Evolutionary conservation across 2,113 vertebrate genomes (phyloP), one percentile per base, ranked within the genome.

Genomic region (Glaucidium brasilianum): DNA sequence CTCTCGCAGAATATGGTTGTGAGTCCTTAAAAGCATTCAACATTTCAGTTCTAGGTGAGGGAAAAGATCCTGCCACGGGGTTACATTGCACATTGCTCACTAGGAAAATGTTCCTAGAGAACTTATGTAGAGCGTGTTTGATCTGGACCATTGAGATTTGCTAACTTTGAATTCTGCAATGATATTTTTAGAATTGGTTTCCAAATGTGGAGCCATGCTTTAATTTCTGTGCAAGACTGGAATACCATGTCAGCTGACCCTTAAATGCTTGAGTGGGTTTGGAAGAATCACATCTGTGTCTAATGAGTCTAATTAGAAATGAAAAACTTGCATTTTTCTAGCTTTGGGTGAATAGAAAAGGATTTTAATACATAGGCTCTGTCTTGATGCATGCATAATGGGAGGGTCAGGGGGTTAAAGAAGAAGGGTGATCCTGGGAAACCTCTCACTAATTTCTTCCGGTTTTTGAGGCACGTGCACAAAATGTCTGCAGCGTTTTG

Each of bases 111-210:
- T 83, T 83, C 29, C 63, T 88, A 15, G 68, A 85, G 41, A 63
- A 29, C 20, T 11, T 60, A 45, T 64, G 32, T 37, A 25, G 25
- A 39, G 7, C 4, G 0, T n/a, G 7, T 74, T 93, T 93, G 11
- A 67, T 84, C 30, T 84, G 50, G 55, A 11, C 43, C 23, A 21
- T 5, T 88, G 67, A 83, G 45, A 77, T 71, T 69, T 85, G 22
- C 71, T 77, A 47, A 32, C 29, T 62, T 56, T 62, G 53, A 45
- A 76, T 92, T 82, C 67, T 76, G 43, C 47, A 67, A 11, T 69
- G 41, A 5, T 85, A 52, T 84, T 92, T 83, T 93, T 90, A 76
- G 81, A 85, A 63, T 30, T 77, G 15, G 26, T 64, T 95, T 94
- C 64, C 59, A 63, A 34, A 80, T 12, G 21, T 32, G 60, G 41